phyloP scores from a whole-genome alignment of 2,888 invertebrate species.

The Agonopterix alstromeriana region DNA sequence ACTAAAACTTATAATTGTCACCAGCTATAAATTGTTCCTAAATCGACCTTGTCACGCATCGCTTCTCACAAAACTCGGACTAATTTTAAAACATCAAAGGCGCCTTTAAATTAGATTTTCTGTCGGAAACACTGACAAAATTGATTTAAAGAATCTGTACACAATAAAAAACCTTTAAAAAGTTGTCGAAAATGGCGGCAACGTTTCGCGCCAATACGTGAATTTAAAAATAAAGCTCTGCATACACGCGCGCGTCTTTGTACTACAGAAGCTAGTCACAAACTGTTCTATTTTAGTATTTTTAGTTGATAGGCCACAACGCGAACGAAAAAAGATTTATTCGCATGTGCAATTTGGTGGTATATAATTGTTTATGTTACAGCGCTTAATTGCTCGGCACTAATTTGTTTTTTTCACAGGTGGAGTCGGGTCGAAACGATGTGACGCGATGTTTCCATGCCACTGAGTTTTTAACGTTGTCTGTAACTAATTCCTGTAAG shows the following conservation, averaged over 20 bases:
- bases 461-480: too few species aligned
- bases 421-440: too few species aligned
- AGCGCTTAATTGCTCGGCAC: slow-evolving; percentile 17
- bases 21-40: slow-evolving; percentile 26
- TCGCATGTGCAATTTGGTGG: slow-evolving; percentile 33
- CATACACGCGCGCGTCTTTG: slow-evolving; percentile 34
- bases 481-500: too few species aligned
- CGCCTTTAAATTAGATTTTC: slow-evolving; percentile 5
- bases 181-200: slow-evolving; percentile 12
- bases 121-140: slow-evolving; percentile 6
- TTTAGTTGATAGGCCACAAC: slow-evolving; percentile 32
- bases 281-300: slow-evolving; percentile 65
- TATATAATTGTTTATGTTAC: slow-evolving; percentile 24
- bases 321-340: slow-evolving; percentile 43
- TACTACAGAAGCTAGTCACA: slow-evolving; percentile 40
- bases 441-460: too few species aligned
- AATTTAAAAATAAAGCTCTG: slow-evolving; percentile 24
- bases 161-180: slow-evolving; percentile 11
- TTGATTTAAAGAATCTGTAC: neutral
- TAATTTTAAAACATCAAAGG: slow-evolving; percentile 20
- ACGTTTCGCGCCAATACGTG: slow-evolving; percentile 35
- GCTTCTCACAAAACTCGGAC: slow-evolving; percentile 21
- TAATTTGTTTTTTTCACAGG: slow-evolving; percentile 8
- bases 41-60: slow-evolving; percentile 36
- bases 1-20: slow-evolving; percentile 11